phyloP scores from a whole-genome alignment of 2,113 vertebrate species.

The Hemichromis elongatus region DNA sequence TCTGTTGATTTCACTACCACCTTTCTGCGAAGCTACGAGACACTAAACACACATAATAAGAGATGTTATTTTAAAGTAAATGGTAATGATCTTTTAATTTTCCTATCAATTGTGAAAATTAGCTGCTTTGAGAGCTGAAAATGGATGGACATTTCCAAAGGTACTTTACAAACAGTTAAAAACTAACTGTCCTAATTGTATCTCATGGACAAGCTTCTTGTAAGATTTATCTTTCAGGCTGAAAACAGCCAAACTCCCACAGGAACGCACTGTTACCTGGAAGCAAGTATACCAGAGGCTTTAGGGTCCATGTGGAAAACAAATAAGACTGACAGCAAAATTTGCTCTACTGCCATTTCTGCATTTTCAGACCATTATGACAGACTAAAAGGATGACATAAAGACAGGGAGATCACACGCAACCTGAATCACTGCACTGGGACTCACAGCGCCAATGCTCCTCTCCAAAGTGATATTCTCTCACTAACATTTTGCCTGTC shows the following conservation, averaged over 20 bases:
- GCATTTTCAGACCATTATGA: background rate
- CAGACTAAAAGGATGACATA: background rate
- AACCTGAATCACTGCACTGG: background rate
- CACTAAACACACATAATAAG: background rate
- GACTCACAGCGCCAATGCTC: background rate
- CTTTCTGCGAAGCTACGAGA: background rate
- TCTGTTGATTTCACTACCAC: background rate
- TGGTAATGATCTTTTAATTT: background rate
- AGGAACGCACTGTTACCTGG: background rate
- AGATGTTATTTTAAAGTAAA: background rate
- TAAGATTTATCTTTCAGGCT: background rate
- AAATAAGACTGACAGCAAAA: background rate
- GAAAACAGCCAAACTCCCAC: background rate
- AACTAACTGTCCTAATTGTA: background rate
- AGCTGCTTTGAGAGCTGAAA: background rate
- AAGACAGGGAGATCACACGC: background rate
- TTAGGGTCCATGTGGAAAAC: background rate
- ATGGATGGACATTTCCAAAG: background rate
- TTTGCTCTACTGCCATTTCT: background rate
- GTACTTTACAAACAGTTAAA: background rate
- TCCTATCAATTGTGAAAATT: background rate
- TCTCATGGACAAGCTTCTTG: background rate
- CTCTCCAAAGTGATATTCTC: background rate
- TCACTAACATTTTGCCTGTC: background rate
- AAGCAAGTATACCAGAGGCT: background rate